phyloP scores from a whole-genome alignment of 1,140 invertebrate genomes.

The Drosophila mayri region DNA sequence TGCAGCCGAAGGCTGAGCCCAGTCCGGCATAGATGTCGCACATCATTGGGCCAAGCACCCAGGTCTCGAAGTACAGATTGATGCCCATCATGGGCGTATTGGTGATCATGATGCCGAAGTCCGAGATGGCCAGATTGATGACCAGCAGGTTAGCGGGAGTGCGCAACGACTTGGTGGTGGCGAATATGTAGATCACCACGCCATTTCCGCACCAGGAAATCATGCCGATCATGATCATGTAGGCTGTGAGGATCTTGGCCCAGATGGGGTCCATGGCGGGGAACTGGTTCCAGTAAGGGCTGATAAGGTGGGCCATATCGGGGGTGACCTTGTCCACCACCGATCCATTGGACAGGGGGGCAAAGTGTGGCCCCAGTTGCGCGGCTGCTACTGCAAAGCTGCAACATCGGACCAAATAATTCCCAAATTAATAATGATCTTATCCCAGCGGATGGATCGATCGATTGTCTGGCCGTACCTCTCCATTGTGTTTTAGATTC shows the following conservation, averaged over 20 bases:
- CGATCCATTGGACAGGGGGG: conserved; percentile 81
- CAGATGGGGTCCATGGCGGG: conserved; percentile 92
- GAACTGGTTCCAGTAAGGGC: conserved; percentile 91
- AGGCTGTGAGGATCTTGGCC: conserved; percentile 84
- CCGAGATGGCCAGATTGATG: conserved; percentile 87
- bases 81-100: conserved; percentile 94
- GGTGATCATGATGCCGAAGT: conserved; percentile 94
- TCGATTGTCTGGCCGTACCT: conserved; percentile 51
- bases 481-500: conserved; percentile 64
- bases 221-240: conserved; percentile 76
- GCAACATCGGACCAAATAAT: conserved; percentile 23
- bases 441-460: neutral
- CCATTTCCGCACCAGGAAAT: conserved; percentile 87
- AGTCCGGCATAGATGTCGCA: conserved; percentile 93
- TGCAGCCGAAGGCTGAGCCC: conserved; percentile 92
- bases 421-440: neutral
- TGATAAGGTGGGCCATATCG: conserved; percentile 90
- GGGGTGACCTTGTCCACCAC: conserved; percentile 86
- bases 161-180: conserved; percentile 86
- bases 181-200: conserved; percentile 88
- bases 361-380: conserved; percentile 78
- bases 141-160: conserved; percentile 87
- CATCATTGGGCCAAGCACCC: conserved; percentile 92
- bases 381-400: conserved; percentile 72
- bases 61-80: conserved; percentile 94